Evolutionary conservation across 2,797 vertebrate genomes (phyloP), one percentile per base, ranked within the genome.

Genomic region (Sitta carolinensis): DNA sequence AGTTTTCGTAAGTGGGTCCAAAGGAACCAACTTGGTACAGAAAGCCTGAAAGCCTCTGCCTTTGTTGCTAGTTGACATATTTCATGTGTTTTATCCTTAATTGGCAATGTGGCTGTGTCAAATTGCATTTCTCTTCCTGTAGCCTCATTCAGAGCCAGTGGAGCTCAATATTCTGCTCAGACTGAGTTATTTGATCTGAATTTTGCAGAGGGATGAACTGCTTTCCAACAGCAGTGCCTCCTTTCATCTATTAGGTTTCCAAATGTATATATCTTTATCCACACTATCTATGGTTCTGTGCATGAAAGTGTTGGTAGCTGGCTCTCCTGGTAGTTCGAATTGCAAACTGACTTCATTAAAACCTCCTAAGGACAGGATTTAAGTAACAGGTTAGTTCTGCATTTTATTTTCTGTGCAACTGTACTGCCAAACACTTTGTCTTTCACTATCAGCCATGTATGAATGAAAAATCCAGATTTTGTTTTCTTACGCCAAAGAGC

Each of bases 191-290:
- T 96, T 96, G 87, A 96, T 93, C 79, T 93, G 78, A 78, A 74
- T 95, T 96, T 97, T 95, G 88, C 93, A 88, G 92, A 63, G 87
- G 86, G 92, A 93, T 95, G 87, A 93, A 62, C 84, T 73, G 85
- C 94, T 93, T 96, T 69, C 94, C 93, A 75, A 63, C 76, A 90
- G 76, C 85, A 64, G 68, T 47, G 63, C 64, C 90, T 81, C 59
- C 59, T 75, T 93, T 90, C 70, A 92, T 92, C 85, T 94, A 0
- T 90, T 84, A 87, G 63, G 17, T 67, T 91, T 90, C 73, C 54
- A 66, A 91, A 84, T 40, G 48, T 40, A 26, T 86, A 8, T 69
- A 25, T 74, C 90, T 90, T 88, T 85, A 85, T 66, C 70, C 74
- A 61, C 45, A 18, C 63, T 78, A 7, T 83, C 69, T 67, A 16